Evolutionary conservation across 1,140 invertebrate species (phyloP), one percentile per base, ranked within the genome.

Genomic region (Meloidogyne floridensis): DNA sequence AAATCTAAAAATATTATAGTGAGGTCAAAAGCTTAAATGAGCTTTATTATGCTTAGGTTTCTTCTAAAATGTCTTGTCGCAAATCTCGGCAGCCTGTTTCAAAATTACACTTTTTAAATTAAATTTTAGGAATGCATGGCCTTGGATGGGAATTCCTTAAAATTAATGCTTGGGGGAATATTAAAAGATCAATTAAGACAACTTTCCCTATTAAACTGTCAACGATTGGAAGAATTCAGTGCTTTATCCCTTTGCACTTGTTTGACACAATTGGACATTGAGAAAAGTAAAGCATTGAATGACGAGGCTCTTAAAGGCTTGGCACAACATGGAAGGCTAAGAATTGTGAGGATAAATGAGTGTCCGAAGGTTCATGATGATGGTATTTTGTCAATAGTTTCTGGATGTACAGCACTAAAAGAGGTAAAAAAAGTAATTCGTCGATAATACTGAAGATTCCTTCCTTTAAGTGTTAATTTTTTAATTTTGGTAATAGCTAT

Each of bases 241-340:
- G 56, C 65, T 42, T 71, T 79, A 51, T 65, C 56, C 11, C 4
- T 65, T 32, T 79, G 77, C 20, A 42, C 54, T 8, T 54, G 10
- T 6, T 72, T 79, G 18, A 79, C 32, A 54, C 77, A 79, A 79
- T 51, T 79, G n/a, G 77, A 79, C 51, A 71, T 79, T 13, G 77
- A 79, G 65, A 79, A 51, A 43, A 72, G 20, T 71, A 72, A 47
- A 7, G 43, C 13, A n/a, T 69, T 78, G 20, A 53, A 77, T 32
- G 43, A 77, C 56, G 65, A n/a, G 8, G 56, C 69, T 8, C 53
- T 79, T 69, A 65, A 47, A n/a, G 20, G 13, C 2, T 71, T 79
- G 59, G 77, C 59, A 65, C 20, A 13, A 72, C 1, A 79, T 43
- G 77, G 77, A 72, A 65, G 47, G 11, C 42, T 79, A 51, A 65